Evolutionary conservation across 64 coral and sea anemone genomes (phyloP).

Genomic region (Porites lutea): DNA sequence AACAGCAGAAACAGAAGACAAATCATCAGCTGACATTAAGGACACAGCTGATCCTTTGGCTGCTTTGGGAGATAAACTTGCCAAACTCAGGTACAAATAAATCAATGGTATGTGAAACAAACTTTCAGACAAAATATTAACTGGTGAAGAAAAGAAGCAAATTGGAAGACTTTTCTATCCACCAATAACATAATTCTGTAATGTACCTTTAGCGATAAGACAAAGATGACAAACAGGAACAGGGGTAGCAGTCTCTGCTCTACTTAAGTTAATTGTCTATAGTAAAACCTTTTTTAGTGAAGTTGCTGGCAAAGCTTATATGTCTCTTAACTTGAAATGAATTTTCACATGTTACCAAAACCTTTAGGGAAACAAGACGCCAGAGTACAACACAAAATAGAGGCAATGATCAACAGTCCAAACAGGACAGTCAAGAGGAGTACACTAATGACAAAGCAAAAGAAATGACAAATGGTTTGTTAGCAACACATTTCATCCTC

Average conservation of each 20-base stretch:
- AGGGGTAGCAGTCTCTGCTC: too few species aligned
- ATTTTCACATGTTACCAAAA: too few species aligned
- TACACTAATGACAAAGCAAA: conserved; percentile 34
- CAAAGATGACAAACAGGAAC: too few species aligned
- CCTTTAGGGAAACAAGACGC: conserved; percentile 16
- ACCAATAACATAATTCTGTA: too few species aligned
- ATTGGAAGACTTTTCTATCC: too few species aligned
- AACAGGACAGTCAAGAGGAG: conserved; percentile 16
- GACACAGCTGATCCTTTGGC: conserved; percentile 38
- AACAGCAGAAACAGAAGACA: conserved; percentile 23
- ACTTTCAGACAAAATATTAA: too few species aligned
- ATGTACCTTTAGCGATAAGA: too few species aligned
- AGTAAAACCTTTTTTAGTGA: too few species aligned
- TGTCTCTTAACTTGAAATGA: too few species aligned
- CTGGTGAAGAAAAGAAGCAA: too few species aligned
- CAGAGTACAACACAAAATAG: background rate
- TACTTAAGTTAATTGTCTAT: too few species aligned
- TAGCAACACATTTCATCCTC: background rate
- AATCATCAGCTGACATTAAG: background rate
- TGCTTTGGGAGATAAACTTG: conserved; percentile 41
- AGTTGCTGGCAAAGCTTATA: too few species aligned
- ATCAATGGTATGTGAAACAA: background rate
- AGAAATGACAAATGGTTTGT: conserved; percentile 39
- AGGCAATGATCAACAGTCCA: conserved; percentile 7
- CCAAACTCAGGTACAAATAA: conserved; percentile 53